Conservation (phyloP, 2,113 vertebrate species). For the Callipepla californica region DNA sequence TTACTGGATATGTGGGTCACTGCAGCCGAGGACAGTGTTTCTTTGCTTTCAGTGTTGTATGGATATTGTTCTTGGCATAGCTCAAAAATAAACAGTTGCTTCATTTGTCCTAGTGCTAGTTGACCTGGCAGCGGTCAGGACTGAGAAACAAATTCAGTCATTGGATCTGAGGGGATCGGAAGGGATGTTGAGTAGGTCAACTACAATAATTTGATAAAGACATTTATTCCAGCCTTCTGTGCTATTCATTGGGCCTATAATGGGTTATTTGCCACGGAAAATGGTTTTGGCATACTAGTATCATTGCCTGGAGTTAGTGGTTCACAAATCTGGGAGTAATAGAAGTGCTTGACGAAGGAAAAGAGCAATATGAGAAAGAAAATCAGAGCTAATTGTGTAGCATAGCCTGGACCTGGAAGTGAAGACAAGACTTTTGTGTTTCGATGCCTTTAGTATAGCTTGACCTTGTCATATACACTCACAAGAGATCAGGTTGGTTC, state of each 20-base stretch:
- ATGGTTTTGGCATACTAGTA: background rate
- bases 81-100: conserved; percentile 52
- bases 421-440: background rate
- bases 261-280: background rate
- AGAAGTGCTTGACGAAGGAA: background rate
- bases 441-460: background rate
- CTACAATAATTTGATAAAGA: background rate
- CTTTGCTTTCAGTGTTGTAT: background rate
- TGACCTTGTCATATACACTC: background rate
- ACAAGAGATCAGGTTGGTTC: background rate
- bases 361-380: background rate
- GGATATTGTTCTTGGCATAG: conserved; percentile 48
- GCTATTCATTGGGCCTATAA: background rate
- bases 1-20: background rate
- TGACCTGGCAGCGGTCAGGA: background rate
- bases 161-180: background rate
- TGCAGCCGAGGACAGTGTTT: conserved; percentile 11
- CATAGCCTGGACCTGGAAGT: background rate
- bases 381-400: background rate
- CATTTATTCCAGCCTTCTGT: background rate
- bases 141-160: conserved; percentile 18
- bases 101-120: background rate
- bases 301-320: background rate
- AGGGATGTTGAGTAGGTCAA: conserved; percentile 7
- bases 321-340: background rate